Evolutionary conservation across 2,888 invertebrate genomes (phyloP).

Genomic region (Phortica okadai): DNA sequence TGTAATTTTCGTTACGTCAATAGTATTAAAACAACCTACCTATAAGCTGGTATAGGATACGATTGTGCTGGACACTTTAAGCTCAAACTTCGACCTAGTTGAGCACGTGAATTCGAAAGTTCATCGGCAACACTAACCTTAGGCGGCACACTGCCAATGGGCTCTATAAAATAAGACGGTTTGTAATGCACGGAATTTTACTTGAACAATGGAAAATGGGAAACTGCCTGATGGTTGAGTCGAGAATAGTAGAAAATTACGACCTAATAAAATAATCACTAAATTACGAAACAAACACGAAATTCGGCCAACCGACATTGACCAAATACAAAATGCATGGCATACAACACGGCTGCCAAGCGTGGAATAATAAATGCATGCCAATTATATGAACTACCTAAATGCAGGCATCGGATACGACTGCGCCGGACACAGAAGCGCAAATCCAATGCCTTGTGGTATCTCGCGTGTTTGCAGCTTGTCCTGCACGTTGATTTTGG

Average conservation of each 20-base stretch:
- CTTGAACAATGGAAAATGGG: slow-evolving; percentile 14
- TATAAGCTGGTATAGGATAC: slow-evolving; percentile 84
- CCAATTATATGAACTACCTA: slow-evolving; percentile 77
- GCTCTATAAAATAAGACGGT: slow-evolving; percentile 69
- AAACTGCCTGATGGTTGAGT: slow-evolving; percentile 39
- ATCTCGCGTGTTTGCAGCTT: slow-evolving; percentile 79
- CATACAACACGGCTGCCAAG: neutral
- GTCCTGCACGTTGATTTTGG: slow-evolving; percentile 85
- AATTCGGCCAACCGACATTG: neutral
- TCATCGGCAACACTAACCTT: slow-evolving; percentile 79
- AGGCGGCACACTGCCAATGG: slow-evolving; percentile 80
- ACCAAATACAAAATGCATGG: neutral
- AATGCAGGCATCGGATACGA: slow-evolving; percentile 85
- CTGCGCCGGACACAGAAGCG: slow-evolving; percentile 85
- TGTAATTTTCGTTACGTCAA: neutral
- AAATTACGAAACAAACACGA: neutral
- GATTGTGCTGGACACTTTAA: slow-evolving; percentile 86
- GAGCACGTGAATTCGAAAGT: slow-evolving; percentile 60
- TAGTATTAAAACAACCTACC: slow-evolving; percentile 77
- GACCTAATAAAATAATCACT: neutral
- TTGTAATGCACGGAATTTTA: neutral
- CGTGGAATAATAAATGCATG: neutral
- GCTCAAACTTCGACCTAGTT: slow-evolving; percentile 77
- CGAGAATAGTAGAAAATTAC: neutral
- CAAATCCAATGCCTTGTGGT: slow-evolving; percentile 78